Conservation (phyloP, 2,113 vertebrate genomes). For the Himantopus leucocephalus region DNA sequence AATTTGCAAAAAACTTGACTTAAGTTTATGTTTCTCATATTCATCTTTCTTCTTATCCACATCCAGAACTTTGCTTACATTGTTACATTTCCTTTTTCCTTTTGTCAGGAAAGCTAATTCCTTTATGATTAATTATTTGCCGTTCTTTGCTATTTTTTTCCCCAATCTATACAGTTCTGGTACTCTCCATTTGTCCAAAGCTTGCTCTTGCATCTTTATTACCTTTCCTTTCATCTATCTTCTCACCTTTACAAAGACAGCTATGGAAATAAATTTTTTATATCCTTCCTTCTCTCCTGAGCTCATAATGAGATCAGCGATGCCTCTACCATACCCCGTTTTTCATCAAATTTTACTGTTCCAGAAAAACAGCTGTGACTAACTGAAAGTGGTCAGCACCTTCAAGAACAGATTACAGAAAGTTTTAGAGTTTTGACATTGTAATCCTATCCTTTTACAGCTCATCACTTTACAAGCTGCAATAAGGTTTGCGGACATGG, state of each 20-base stretch:
- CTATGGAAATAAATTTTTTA: slow-evolving; percentile 12
- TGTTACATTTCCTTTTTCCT: neutral
- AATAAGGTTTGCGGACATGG: neutral
- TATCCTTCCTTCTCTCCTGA: neutral
- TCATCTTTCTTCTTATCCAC: neutral
- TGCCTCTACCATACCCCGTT: neutral
- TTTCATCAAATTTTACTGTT: slow-evolving; percentile 16
- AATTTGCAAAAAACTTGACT: neutral
- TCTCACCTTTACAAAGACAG: neutral
- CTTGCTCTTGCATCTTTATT: neutral
- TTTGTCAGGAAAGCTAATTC: neutral
- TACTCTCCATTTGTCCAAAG: neutral
- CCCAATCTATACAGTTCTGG: neutral
- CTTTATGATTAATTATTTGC: neutral
- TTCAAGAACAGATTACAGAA: neutral
- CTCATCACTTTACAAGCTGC: neutral
- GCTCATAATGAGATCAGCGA: neutral
- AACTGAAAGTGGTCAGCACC: neutral
- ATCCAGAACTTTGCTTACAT: neutral
- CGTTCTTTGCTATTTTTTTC: neutral
- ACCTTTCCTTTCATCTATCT: slow-evolving; percentile 3
- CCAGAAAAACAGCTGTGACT: neutral
- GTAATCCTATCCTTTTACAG: neutral
- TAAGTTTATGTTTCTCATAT: neutral
- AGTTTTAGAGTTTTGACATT: slow-evolving; percentile 11